Percentiles rank a stretch among this genome's conserved stretches.
phyloP scores from a whole-genome alignment of 1,140 invertebrate genomes.

The Drosophila willistoni region DNA sequence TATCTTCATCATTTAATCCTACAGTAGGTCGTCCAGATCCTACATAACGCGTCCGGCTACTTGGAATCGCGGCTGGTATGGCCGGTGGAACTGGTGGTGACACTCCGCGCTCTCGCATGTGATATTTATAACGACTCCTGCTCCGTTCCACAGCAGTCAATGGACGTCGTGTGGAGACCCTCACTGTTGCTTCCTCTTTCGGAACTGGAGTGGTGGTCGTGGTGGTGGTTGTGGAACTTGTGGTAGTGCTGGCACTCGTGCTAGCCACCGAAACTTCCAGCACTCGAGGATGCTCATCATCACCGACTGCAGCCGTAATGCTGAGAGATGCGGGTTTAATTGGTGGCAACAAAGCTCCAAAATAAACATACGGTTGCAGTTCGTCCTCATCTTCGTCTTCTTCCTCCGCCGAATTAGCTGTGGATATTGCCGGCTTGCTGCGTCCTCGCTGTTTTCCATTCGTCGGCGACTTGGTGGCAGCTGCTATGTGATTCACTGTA shows the following conservation, averaged over 20 bases:
- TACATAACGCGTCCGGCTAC: slow-evolving; percentile 57
- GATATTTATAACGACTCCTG: slow-evolving; percentile 82
- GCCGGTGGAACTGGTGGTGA: slow-evolving; percentile 16
- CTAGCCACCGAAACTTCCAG: slow-evolving; percentile 77
- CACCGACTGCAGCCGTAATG: slow-evolving; percentile 82
- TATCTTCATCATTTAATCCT: slow-evolving; percentile 36
- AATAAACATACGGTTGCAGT: slow-evolving; percentile 88
- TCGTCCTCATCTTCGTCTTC: slow-evolving; percentile 84
- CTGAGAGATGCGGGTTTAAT: slow-evolving; percentile 84
- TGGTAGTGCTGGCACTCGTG: slow-evolving; percentile 17
- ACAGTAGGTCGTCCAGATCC: slow-evolving; percentile 64
- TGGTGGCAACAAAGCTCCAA: slow-evolving; percentile 87
- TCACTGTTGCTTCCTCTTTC: slow-evolving; percentile 13
- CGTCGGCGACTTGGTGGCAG: slow-evolving; percentile 44
- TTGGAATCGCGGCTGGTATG: slow-evolving; percentile 34
- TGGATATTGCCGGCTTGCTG: slow-evolving; percentile 42
- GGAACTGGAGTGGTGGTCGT: slow-evolving; percentile 38
- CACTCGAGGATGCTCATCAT: slow-evolving; percentile 71
- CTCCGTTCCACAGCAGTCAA: slow-evolving; percentile 71
- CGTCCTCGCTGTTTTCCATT: slow-evolving; percentile 37
- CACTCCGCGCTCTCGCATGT: slow-evolving; percentile 83
- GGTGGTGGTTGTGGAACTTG: slow-evolving; percentile 40
- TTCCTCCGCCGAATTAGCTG: slow-evolving; percentile 52
- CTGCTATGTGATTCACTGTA: slow-evolving; percentile 73
- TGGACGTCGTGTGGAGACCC: slow-evolving; percentile 55